These are phyloP conservation scores for Hyles euphorbiae DNA, from an alignment of 1,140 invertebrate genomes.

Conservation along the genomic window DNA sequence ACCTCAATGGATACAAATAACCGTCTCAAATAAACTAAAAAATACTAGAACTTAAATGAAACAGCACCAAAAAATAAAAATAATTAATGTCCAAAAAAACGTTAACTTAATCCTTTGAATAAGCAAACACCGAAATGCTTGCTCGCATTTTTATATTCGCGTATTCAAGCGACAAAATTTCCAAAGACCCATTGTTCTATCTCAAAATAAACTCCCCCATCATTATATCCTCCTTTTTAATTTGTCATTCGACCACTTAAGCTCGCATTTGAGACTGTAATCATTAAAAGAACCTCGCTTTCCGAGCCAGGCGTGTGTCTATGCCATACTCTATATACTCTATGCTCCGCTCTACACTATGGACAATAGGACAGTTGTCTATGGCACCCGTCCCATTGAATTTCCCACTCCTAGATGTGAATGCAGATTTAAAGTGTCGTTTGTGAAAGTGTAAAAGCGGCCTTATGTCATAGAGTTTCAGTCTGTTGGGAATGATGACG, in stretches of 20 bases:
- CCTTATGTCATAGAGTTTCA: neutral
- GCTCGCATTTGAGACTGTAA: conserved; percentile 8
- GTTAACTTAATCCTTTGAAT: no score
- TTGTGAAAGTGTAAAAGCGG: conserved; percentile 3
- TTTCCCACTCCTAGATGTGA: conserved; percentile 8
- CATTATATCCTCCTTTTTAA: conserved; percentile 9
- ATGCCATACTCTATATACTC: neutral
- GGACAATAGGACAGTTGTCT: conserved; percentile 8
- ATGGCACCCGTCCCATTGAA: conserved; percentile 11
- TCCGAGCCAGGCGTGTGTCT: conserved; percentile 3
- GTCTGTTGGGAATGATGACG: neutral
- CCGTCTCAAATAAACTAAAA: no score
- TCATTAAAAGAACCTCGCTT: conserved; percentile 12
- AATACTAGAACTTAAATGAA: no score
- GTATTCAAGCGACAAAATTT: no score
- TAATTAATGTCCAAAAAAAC: no score
- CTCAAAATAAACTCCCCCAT: neutral
- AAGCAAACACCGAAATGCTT: no score
- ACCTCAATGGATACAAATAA: no score
- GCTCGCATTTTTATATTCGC: no score
- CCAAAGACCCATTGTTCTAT: neutral
- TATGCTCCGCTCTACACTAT: conserved; percentile 2
- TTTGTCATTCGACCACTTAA: conserved; percentile 14
- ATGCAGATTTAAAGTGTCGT: neutral
- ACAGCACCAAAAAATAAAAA: no score